A percentile compares a stretch with the other conserved stretches of the same genome.
Conservation (phyloP, 2,113 vertebrate species). For the Dipodomys spectabilis region DNA sequence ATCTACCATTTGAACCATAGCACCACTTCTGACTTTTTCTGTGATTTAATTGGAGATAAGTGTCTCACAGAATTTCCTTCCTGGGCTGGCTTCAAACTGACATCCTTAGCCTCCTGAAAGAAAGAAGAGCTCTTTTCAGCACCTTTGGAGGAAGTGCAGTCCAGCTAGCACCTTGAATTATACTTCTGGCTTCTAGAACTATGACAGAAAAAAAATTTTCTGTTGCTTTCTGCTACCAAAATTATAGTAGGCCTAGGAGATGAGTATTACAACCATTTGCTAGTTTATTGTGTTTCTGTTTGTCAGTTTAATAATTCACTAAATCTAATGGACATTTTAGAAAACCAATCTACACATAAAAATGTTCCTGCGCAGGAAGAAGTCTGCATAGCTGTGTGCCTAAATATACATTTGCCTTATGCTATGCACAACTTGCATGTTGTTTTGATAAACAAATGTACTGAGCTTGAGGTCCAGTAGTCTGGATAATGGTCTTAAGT, state of each 20-base stretch:
- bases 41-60: too few relatives aligned
- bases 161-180: background rate
- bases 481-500: background rate
- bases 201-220: background rate
- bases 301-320: background rate
- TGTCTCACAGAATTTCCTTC: too few relatives aligned
- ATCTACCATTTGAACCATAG: too few relatives aligned
- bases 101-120: background rate
- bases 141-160: background rate
- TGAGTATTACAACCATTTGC: background rate
- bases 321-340: background rate
- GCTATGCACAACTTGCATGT: background rate
- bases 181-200: background rate
- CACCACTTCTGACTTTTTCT: too few relatives aligned
- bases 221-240: constrained; percentile 38
- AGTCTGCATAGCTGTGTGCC: background rate
- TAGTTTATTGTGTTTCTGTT: constrained; percentile 22
- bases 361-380: background rate
- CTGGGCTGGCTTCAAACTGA: too few relatives aligned
- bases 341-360: constrained; percentile 31
- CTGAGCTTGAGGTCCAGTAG: background rate
- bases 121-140: background rate
- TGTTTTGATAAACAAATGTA: background rate
- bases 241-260: background rate
- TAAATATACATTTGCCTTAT: background rate